Percentiles rank a stretch among this genome's conserved stretches.
Evolutionary conservation across 2,797 vertebrate species (phyloP).

Genomic region (Rousettus madagascariensis): DNA sequence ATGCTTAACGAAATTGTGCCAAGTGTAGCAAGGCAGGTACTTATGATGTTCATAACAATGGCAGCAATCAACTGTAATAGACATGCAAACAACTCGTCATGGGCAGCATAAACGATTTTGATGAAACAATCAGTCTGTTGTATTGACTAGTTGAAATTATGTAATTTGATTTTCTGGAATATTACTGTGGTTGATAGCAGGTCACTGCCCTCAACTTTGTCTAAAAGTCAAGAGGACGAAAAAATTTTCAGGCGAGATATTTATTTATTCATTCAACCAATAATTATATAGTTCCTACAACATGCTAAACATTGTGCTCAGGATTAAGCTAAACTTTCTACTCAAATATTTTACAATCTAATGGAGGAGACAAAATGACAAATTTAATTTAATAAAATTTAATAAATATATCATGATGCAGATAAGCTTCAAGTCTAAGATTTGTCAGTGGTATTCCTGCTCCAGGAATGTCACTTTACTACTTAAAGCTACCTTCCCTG

Average conservation of each 20-base stretch:
- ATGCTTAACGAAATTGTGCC: not conserved
- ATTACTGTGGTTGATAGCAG: not conserved
- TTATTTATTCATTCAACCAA: not conserved
- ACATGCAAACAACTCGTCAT: not conserved
- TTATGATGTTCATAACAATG: conserved; percentile 14
- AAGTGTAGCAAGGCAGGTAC: not conserved
- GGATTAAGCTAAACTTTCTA: not conserved
- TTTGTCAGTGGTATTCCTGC: not conserved
- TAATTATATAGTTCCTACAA: not conserved
- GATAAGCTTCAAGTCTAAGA: not conserved
- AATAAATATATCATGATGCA: not conserved
- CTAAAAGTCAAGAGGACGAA: not conserved
- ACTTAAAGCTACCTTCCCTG: not conserved
- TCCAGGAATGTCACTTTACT: not conserved
- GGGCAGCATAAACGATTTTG: not conserved
- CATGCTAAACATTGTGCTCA: not conserved
- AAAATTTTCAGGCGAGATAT: not conserved
- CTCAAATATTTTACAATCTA: not conserved
- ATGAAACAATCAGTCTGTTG: not conserved
- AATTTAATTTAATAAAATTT: not conserved
- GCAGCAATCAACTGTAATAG: conserved; percentile 9
- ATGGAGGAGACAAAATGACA: not conserved
- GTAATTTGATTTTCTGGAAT: not conserved
- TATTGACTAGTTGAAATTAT: not conserved
- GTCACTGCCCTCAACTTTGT: not conserved